Evolutionary conservation across 2,797 vertebrate genomes (phyloP).

Genomic region (Vespertilio murinus): DNA sequence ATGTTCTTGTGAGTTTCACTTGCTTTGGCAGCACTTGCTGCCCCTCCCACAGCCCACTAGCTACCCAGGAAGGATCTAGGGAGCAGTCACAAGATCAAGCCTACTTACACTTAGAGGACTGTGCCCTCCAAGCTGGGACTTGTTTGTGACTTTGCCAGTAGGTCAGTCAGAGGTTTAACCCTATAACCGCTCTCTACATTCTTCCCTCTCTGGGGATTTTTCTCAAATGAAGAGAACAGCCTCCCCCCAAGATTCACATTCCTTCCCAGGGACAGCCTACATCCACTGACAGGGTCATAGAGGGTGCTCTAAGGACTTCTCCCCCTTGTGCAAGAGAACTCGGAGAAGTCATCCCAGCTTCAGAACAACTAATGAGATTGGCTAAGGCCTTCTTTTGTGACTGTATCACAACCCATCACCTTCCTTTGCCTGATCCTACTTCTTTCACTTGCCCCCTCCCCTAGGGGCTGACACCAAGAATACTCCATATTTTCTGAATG

Average conservation of each 20-base stretch:
- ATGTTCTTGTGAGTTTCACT: too few species aligned
- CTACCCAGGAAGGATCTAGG: too few species aligned
- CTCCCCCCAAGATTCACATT: neutral
- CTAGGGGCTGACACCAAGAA: neutral
- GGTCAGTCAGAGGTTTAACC: too few species aligned
- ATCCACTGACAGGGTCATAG: neutral
- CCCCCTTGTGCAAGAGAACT: neutral
- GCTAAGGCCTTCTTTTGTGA: neutral
- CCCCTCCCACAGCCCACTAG: too few species aligned
- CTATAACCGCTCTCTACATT: too few species aligned
- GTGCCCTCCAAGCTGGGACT: too few species aligned
- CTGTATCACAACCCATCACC: neutral
- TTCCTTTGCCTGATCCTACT: neutral
- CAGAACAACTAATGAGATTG: neutral
- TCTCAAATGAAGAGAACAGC: neutral
- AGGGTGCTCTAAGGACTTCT: neutral
- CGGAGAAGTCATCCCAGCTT: constrained; percentile 8
- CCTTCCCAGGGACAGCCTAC: neutral
- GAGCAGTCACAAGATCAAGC: too few species aligned
- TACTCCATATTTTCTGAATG: neutral
- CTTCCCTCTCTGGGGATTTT: neutral
- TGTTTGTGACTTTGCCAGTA: too few species aligned
- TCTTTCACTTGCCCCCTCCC: neutral
- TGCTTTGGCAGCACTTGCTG: too few species aligned
- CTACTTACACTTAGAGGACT: too few species aligned